Base-by-base conservation (phyloP, 2,113 vertebrate genomes). In the Lampris megalopsis region DNA sequence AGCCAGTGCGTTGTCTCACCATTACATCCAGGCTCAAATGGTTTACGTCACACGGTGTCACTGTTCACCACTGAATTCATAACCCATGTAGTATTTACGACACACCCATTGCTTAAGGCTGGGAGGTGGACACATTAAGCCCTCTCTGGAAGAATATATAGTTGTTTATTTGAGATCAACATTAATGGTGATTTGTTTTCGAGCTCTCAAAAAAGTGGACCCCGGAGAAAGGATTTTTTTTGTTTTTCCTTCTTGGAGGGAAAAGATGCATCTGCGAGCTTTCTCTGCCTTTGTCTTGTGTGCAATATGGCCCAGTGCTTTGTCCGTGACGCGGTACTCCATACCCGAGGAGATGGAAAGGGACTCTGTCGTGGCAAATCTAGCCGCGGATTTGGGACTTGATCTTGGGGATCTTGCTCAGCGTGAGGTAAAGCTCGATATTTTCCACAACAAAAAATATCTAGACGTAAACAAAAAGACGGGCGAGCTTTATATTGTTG, bases 311-410 rank as follows among this genome's bases (percentile, higher is more conserved):
- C 89, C 77, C 57, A 1, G 58, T 24, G 87, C 89, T 80, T 90
- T 89, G 82, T 93, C 86, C 71, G 91, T 93, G 72, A 94, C 90
- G 4, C 83, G 93, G 45, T 94, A 95, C 77, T 94, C 94, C 9
- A 91, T 95, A 80, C 90, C 91, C 0, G 94, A 94, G 69, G 94
- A 95, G 79, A 92, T 93, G 93, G 92, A 94, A 2, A 73, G 83
- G 5, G 92, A 92, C 6, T 92, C 93, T 7, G 85, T 94, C 35
- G 92, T 94, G 49, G 91, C 93, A 0, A 94, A 94, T 86, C 82
- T 94, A 3, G 94, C 88, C 8, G 69, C 90, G 7, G 92, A 94
- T 87, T 68, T 94, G 43, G 93, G 93, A 83, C 82, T 94, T 9
- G 91, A 92, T 3, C 52, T 53, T 13, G 81, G 52, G 45, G 76